Evolutionary conservation across 2,888 invertebrate genomes (phyloP).

Genomic region (Tenthredo distinguenda): DNA sequence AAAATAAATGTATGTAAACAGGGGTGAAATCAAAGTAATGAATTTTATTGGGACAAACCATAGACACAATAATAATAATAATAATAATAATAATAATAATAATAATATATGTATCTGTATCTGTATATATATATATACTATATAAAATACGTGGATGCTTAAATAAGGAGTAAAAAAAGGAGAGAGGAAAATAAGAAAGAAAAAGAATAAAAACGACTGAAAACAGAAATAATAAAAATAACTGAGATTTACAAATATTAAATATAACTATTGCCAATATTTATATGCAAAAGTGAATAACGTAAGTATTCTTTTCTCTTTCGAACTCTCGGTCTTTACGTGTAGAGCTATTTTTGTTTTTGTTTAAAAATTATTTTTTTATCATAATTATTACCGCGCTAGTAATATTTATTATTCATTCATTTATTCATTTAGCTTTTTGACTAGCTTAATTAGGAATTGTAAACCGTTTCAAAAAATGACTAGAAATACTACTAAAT

Average conservation of each 20-base stretch:
- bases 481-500: constrained; percentile 67
- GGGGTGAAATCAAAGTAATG: constrained; percentile 10
- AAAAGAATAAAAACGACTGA: too few relatives aligned
- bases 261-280: not conserved
- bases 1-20: constrained; percentile 2
- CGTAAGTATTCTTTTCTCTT: too few relatives aligned
- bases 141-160: too few relatives aligned
- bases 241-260: not conserved
- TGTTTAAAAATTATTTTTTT: too few relatives aligned
- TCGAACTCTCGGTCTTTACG: too few relatives aligned
- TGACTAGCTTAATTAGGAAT: constrained; percentile 61
- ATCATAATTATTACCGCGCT: not conserved
- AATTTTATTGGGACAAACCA: constrained; percentile 29
- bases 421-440: not conserved
- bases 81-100: constrained; percentile 26
- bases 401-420: not conserved
- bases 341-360: too few relatives aligned
- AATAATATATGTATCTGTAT: not conserved
- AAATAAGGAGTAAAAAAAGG: too few relatives aligned
- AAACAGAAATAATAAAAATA: not conserved
- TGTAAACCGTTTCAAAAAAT: constrained; percentile 69
- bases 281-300: not conserved
- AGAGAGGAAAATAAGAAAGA: too few relatives aligned
- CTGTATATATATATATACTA: too few relatives aligned
- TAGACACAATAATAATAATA: constrained; percentile 30